A percentile compares a stretch with the other conserved stretches of the same genome.
Conservation (phyloP, 2,797 vertebrate genomes). For the Poecilia wingei region DNA sequence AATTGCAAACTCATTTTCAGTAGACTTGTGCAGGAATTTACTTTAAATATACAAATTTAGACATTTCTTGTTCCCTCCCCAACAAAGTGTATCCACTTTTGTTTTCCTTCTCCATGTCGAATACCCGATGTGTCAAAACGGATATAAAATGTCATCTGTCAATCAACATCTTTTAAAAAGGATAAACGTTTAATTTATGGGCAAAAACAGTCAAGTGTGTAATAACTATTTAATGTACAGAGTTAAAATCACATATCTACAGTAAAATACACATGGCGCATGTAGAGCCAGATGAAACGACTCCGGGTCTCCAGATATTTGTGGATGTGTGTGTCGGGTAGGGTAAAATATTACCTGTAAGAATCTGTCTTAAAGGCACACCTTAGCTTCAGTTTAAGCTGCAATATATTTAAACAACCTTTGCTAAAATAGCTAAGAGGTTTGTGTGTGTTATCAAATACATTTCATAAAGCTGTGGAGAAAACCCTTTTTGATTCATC, state of each 20-base stretch:
- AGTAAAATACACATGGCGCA: constrained; percentile 72
- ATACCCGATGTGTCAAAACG: background rate
- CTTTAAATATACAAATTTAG: background rate
- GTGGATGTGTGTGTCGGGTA: constrained; percentile 22
- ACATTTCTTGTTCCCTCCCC: background rate
- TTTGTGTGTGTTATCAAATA: constrained; percentile 11
- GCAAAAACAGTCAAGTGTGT: constrained; percentile 56
- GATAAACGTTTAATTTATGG: constrained; percentile 23
- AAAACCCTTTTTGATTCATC: constrained; percentile 70
- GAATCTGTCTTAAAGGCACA: constrained; percentile 60
- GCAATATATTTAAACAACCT: constrained; percentile 23
- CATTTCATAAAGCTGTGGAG: constrained; percentile 28
- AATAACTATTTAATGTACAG: constrained; percentile 80
- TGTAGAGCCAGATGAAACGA: constrained; percentile 77
- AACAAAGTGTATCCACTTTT: background rate
- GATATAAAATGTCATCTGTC: background rate
- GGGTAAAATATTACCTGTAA: constrained; percentile 46
- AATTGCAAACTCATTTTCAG: background rate
- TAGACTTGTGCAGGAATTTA: background rate
- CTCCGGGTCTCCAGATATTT: constrained; percentile 45
- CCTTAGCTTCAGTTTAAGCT: constrained; percentile 47
- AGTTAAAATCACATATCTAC: constrained; percentile 81
- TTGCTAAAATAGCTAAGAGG: constrained; percentile 15
- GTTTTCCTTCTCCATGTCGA: background rate
- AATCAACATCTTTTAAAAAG: background rate